Conservation (phyloP, 2,113 vertebrate species). For the Hoplias malabaricus region DNA sequence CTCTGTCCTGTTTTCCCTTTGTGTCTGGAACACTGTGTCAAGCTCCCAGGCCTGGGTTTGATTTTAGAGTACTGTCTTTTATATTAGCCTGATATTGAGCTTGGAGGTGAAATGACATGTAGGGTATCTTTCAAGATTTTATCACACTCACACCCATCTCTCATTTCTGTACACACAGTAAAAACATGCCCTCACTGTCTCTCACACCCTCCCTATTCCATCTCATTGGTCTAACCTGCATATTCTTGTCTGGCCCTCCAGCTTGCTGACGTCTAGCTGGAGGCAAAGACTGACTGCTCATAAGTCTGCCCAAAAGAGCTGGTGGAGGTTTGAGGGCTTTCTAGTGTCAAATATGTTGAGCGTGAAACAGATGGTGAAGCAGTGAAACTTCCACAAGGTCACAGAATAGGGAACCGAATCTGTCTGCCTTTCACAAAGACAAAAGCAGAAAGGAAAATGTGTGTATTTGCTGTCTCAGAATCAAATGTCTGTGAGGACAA, state of each 20-base stretch:
- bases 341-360: neutral
- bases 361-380: neutral
- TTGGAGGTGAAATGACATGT: slow-evolving; percentile 16
- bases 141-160: neutral
- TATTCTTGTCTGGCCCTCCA: neutral
- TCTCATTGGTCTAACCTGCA: neutral
- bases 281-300: neutral
- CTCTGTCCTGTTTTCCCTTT: slow-evolving; percentile 14
- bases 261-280: neutral
- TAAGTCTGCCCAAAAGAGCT: neutral
- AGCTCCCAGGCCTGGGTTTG: neutral
- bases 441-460: neutral
- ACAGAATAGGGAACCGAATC: slow-evolving; percentile 31
- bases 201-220: neutral
- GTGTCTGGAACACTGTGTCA: slow-evolving; percentile 9
- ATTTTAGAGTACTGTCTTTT: neutral
- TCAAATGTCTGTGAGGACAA: slow-evolving; percentile 2
- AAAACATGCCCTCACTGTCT: neutral
- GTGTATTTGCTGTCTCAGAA: neutral
- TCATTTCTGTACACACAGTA: neutral
- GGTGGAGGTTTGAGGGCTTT: neutral
- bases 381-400: neutral
- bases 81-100: neutral
- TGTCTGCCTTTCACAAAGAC: neutral
- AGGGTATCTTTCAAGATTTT: slow-evolving; percentile 6